Conservation (phyloP, 2,888 invertebrate genomes). For the Cerceris rybyensis region DNA sequence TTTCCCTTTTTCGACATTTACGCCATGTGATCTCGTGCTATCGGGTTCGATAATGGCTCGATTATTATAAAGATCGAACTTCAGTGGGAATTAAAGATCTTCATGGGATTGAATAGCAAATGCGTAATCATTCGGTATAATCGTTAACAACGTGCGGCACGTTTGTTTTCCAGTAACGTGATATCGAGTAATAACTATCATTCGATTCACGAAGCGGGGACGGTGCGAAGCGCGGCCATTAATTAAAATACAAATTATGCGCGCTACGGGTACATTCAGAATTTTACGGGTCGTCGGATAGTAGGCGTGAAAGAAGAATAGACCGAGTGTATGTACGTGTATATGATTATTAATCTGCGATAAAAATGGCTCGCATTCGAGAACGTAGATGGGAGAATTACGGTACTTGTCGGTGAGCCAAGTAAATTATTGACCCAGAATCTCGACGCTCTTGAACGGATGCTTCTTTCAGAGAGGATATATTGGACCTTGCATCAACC, state of each 20-base stretch:
- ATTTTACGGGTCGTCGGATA: not conserved
- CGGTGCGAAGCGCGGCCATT: not conserved
- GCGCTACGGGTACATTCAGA: not conserved
- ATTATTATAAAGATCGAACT: not conserved
- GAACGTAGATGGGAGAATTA: slow-evolving; percentile 9
- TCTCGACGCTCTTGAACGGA: slow-evolving; percentile 2
- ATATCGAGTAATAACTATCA: not conserved
- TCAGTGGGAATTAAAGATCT: not conserved
- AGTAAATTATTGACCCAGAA: slow-evolving; percentile 43
- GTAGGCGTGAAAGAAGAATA: not conserved
- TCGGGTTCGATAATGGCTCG: not conserved
- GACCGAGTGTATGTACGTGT: not conserved
- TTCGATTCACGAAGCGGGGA: not conserved
- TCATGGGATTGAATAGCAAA: not conserved
- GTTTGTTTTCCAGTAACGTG: not conserved
- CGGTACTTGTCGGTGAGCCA: slow-evolving; percentile 7
- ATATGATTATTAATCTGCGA: not conserved
- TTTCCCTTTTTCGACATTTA: no score
- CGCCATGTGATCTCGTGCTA: no score
- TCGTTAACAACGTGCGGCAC: not conserved
- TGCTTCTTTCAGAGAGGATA: slow-evolving; percentile 18
- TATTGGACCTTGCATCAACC: slow-evolving; percentile 25
- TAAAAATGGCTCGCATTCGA: slow-evolving; percentile 16
- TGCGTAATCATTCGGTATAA: not conserved
- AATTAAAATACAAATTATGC: not conserved